These are phyloP conservation scores for Oncorhynchus gorbuscha DNA, from an alignment of 2,113 vertebrate genomes.

Conservation along the genomic window DNA sequence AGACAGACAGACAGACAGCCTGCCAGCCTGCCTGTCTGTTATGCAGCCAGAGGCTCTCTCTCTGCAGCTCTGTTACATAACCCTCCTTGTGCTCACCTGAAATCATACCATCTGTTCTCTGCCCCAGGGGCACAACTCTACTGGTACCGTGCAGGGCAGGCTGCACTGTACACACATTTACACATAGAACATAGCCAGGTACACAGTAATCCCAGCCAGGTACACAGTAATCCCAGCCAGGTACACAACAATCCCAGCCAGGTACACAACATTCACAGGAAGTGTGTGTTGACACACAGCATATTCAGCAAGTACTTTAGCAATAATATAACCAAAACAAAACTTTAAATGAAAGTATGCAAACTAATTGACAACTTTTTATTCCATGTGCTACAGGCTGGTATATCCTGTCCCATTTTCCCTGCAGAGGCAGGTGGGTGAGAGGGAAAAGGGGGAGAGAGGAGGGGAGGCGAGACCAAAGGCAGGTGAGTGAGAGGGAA, in stretches of 20 bases:
- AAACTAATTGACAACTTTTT: too few relatives aligned
- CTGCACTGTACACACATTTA: neutral
- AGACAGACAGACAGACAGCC: accelerated
- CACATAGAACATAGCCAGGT: neutral
- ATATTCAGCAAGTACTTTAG: too few relatives aligned
- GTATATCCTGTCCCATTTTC: constrained; percentile 70
- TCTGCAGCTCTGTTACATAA: constrained; percentile 40
- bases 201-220: too few relatives aligned
- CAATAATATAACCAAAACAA: too few relatives aligned
- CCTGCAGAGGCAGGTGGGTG: constrained; percentile 11
- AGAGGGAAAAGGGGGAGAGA: neutral
- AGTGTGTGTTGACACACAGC: too few relatives aligned
- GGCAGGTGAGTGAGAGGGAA: constrained; percentile 8
- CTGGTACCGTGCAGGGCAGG: neutral
- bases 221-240: too few relatives aligned
- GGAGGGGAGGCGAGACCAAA: constrained; percentile 20
- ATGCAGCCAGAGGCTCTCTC: constrained; percentile 19
- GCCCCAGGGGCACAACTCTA: constrained; percentile 18
- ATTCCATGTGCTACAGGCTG: constrained; percentile 31
- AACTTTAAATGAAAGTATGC: too few relatives aligned
- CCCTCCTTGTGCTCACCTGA: constrained; percentile 53
- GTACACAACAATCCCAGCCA: neutral
- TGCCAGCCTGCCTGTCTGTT: neutral
- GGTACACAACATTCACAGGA: neutral
- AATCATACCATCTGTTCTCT: constrained; percentile 49